Evolutionary conservation across 2,888 invertebrate genomes (phyloP).

Genomic region (Palloptera scutellata): DNA sequence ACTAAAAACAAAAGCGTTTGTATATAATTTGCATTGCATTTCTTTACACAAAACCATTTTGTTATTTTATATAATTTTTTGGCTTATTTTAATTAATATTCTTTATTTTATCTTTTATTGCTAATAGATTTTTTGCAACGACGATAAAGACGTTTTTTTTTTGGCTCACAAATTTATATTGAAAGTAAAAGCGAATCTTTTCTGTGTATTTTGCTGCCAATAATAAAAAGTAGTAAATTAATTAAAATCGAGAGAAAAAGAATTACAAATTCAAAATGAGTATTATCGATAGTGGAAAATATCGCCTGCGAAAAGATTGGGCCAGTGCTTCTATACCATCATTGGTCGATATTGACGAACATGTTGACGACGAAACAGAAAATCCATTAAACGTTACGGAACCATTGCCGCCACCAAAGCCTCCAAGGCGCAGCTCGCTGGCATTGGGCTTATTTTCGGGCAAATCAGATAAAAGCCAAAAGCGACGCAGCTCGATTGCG

Average conservation of each 20-base stretch:
- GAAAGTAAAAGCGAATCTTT: background rate
- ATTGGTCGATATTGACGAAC: conserved; percentile 62
- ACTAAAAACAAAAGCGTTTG: too few species aligned
- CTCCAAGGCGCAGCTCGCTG: conserved; percentile 62
- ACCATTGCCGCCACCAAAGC: conserved; percentile 52
- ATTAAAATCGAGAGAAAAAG: too few species aligned
- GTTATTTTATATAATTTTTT: too few species aligned
- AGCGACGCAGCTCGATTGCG: conserved; percentile 65
- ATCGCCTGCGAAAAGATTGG: conserved; percentile 63
- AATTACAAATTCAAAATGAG: conserved; percentile 50
- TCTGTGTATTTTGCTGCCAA: too few species aligned
- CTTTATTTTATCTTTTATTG: too few species aligned
- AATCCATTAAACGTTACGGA: conserved; percentile 41
- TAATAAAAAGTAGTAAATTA: too few species aligned
- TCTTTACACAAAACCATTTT: too few species aligned
- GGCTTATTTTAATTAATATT: too few species aligned
- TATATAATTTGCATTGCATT: too few species aligned
- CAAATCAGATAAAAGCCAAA: conserved; percentile 55
- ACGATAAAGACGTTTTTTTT: background rate
- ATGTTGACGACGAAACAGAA: conserved; percentile 48
- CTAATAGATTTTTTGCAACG: too few species aligned
- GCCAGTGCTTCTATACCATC: conserved; percentile 63
- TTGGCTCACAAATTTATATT: background rate
- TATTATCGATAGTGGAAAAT: conserved; percentile 61
- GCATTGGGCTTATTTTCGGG: conserved; percentile 59